These are phyloP conservation scores for Marisa cornuarietis DNA, from an alignment of 1,140 invertebrate genomes.

Conservation along the genomic window DNA sequence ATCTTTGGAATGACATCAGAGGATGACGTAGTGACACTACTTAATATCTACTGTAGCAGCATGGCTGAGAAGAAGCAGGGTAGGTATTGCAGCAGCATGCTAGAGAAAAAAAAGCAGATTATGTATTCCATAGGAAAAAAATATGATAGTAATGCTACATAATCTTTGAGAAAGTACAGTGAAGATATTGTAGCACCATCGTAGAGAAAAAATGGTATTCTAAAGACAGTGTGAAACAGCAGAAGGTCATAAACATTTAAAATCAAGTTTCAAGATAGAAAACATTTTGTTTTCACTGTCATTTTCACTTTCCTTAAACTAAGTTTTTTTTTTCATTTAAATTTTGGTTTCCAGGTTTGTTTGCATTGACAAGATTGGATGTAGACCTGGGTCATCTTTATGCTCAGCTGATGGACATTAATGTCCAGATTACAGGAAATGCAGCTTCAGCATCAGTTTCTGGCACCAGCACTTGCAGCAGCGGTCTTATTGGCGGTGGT, in stretches of 20 bases:
- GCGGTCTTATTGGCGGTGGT: neutral
- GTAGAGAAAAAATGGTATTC: too few relatives aligned
- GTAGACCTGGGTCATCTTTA: conserved; percentile 75
- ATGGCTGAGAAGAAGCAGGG: conserved; percentile 76
- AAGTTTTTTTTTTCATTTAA: neutral
- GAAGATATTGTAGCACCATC: too few relatives aligned
- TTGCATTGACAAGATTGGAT: conserved; percentile 73
- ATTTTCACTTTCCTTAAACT: conserved; percentile 1
- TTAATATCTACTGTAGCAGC: conserved; percentile 78
- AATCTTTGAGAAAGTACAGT: too few relatives aligned
- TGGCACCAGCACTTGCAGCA: neutral
- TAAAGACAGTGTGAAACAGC: too few relatives aligned
- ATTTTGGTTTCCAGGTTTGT: conserved; percentile 69
- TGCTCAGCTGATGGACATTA: conserved; percentile 74
- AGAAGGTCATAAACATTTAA: too few relatives aligned
- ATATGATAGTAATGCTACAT: too few relatives aligned
- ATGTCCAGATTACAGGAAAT: conserved; percentile 69
- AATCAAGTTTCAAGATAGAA: too few relatives aligned
- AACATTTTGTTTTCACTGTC: conserved; percentile 2
- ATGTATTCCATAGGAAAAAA: too few relatives aligned
- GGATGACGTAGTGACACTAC: conserved; percentile 75
- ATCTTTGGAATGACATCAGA: conserved; percentile 66
- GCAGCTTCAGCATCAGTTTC: conserved; percentile 15
- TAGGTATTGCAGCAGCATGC: conserved; percentile 45
- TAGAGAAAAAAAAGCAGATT: too few relatives aligned